Evolutionary conservation across 1,140 invertebrate genomes (phyloP), one percentile per base, ranked within the genome.

Genomic region (Theocolax elegans): DNA sequence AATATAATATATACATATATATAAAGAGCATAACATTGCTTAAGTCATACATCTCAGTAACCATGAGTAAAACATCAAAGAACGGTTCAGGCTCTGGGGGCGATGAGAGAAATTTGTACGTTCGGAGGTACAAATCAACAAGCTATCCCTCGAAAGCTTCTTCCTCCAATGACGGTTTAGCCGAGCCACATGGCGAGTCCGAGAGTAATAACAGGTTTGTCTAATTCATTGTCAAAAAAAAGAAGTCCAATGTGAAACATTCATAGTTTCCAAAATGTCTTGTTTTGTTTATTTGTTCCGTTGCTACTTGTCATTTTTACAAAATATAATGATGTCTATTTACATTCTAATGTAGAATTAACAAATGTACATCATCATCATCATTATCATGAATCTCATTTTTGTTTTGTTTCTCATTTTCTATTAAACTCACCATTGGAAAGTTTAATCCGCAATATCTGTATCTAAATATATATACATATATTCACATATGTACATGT

Each of bases 11-110:
- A n/a, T n/a, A n/a, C n/a, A n/a, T n/a, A 23, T 7, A 63, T 31
- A 64, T 38, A 64, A 63, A 3, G 3, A 56, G 46, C 9, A 46
- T 70, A 64, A 58, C 27, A 42, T 35, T 42, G 62, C 54, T 71
- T 71, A 54, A 60, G 59, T 65, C 62, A 70, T 56, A 62, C 48
- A 27, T 42, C 38, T 58, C 31, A 19, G 40, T 59, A 70, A 65
- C 40, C 51, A 82, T 82, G 80, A 75, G 77, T 82, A 81, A 81
- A 78, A 74, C 77, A 75, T 76, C 79, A 77, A 80, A 80, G 79
- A 80, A 79, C 73, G 79, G 59, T 70, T 23, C 79, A 77, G 72
- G 76, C 72, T 74, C 79, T 79, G 80, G 80, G 74, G 80, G 80
- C 74, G 79, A 82, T 80, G 80, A 82, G 80, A 82, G 79, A 73